Base-by-base conservation (phyloP, 2,113 vertebrate genomes). In the Notarius lentiginosus region DNA sequence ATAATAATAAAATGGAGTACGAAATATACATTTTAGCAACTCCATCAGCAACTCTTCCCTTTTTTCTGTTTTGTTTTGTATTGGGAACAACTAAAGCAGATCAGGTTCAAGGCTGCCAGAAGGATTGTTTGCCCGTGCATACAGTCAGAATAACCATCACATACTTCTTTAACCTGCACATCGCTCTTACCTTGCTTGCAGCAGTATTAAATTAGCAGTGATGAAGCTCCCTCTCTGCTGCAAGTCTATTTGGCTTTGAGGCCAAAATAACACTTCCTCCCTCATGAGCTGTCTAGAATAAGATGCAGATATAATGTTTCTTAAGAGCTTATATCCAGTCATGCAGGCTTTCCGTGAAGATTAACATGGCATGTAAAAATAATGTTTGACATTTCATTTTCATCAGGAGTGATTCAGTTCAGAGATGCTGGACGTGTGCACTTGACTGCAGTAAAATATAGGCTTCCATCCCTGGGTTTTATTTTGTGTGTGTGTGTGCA, bases 231-330 rank as follows among this genome's bases (percentile, higher is more conserved):
- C 34, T 80, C 56, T 66, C 34, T 1, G 51, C 15, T 76, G 61
- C 56, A 82, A 82, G 60, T 80, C 63, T 56, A 30, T 93, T 94
- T 96, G 96, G 95, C 95, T 91, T 68, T 90, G 92, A 91, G 95
- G 95, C 96, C 95, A 95, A 95, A 97, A 97, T 96, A 96, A 95
- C 96, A 94, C 66, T 60, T 95, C 94, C 95, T 90, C 96, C 94
- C 94, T 92, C 88, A 93, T 93, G 92, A 94, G 93, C 93, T 94
- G 94, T 95, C 93, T 93, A 93, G 95, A 95, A 96, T 94, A 95
- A 95, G 95, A 92, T 92, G 93, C 94, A 94, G 86, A 91, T 86
- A 94, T 94, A 94, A 94, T 95, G 92, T 90, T 93, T 91, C 93
- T 91, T 94, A 92, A 93, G 95, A 95, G 92, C 94, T 96, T 61